Conservation (phyloP, 2,113 vertebrate genomes). For the Ciconia boyciana region DNA sequence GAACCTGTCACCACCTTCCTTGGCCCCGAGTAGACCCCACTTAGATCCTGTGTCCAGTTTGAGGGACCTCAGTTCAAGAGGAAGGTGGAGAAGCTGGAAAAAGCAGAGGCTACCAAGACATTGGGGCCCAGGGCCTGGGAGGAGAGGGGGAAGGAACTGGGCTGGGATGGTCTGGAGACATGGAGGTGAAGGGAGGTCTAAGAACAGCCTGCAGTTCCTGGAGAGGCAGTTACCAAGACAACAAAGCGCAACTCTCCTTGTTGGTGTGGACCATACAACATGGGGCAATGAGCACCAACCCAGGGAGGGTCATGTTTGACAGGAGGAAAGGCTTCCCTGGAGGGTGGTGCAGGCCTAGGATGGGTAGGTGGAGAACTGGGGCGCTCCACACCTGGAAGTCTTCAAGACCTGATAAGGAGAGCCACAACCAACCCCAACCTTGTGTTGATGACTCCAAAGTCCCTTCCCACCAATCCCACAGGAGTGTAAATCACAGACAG, state of each 20-base stretch:
- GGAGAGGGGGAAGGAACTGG: background rate
- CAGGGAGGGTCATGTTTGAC: accelerated
- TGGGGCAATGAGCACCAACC: background rate
- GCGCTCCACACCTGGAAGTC: background rate
- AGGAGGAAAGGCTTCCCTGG: background rate
- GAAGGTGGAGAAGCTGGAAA: background rate
- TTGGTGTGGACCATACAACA: background rate
- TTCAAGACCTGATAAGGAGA: background rate
- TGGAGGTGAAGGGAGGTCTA: background rate
- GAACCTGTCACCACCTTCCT: background rate
- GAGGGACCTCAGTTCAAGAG: background rate
- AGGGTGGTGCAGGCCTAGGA: background rate
- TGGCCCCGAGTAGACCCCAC: background rate
- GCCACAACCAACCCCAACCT: background rate
- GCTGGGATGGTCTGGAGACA: background rate
- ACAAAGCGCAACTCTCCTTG: background rate
- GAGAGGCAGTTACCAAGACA: background rate
- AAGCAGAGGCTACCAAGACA: background rate
- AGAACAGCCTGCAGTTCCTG: background rate
- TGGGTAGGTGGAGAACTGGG: background rate
- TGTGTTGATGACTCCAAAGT: background rate
- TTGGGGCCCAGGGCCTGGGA: background rate
- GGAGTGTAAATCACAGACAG: background rate
- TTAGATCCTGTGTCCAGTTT: background rate
- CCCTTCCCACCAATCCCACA: background rate